Evolutionary conservation across 92 coral and sea anemone genomes (phyloP), one percentile per base, ranked within the genome.

Genomic region (Zoanthus gigantus): DNA sequence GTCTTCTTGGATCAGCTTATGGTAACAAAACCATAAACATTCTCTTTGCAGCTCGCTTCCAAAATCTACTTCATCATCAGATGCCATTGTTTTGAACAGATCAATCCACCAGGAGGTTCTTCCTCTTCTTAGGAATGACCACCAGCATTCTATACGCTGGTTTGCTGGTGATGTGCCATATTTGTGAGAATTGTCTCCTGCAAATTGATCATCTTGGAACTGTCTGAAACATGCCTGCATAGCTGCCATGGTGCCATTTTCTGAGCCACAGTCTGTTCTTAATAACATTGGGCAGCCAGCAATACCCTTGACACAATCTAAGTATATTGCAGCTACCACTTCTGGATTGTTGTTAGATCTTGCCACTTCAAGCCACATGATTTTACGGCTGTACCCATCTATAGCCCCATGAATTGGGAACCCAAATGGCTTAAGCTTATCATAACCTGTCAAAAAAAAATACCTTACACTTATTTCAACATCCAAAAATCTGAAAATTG

Each of bases 71-170:
- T 48, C 46, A 50, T 83, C 90, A 78, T 58, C 68, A 79, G 57
- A 84, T 54, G 81, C 53, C 69, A 88, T 65, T 53, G 74, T 77
- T 79, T 79, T 87, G 54, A 87, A 87, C 61, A 87, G 81, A 87
- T 87, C 90, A 68, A 79, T 87, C 90, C 90, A 78, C 86, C 90
- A 87, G 56, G 48, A 69, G 58, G 85, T 58, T 74, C 74, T 87
- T 37, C 74, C 60, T 78, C 82, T 79, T 79, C 90, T 28, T 44
- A 18, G 73, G 74, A 76, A 54, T 46, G 90, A 87, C 85, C 90
- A 87, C 90, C 87, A 79, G 32, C 78, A 82, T 74, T 88, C 87
- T 16, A 88, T 88, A 29, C 90, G 60, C 71, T 88, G 82, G 87
- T 79, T 88, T n/a, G 79, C 45, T 32, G 90, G 86, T 15, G 86